A percentile compares a stretch with the other conserved stretches of the same genome.
Conservation (phyloP, 2,113 vertebrate species). For the Delphinus delphis region DNA sequence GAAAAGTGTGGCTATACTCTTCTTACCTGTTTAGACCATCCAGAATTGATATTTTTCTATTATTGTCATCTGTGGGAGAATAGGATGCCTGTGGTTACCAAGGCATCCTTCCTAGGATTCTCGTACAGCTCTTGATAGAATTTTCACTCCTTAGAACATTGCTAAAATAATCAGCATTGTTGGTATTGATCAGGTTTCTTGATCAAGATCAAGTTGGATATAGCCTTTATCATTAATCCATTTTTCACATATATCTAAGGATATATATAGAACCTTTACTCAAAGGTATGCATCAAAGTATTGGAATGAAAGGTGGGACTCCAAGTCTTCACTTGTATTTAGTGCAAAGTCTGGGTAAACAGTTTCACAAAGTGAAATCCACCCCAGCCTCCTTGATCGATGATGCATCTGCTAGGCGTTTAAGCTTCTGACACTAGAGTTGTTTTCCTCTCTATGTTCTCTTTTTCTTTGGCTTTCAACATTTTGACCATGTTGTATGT, state of each 20-base stretch:
- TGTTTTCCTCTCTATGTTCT: neutral
- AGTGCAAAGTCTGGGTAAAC: neutral
- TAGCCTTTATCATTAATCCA: neutral
- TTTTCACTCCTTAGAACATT: neutral
- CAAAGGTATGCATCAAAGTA: neutral
- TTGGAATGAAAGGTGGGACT: neutral
- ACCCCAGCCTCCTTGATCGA: neutral
- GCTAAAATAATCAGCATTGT: neutral
- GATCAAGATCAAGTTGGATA: neutral
- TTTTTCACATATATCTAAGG: neutral
- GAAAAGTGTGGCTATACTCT: neutral
- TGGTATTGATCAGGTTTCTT: neutral
- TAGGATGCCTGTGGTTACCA: neutral
- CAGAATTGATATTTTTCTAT: neutral
- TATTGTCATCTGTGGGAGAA: neutral
- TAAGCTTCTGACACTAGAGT: neutral
- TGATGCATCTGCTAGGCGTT: neutral
- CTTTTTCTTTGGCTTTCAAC: neutral
- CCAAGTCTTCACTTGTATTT: neutral
- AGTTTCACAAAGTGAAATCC: neutral
- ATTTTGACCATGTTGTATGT: neutral
- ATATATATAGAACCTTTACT: neutral
- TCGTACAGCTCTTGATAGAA: neutral
- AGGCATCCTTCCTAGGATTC: neutral
- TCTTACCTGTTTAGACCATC: neutral